Percentiles rank a stretch among this genome's conserved stretches.
Conservation (phyloP, 2,797 vertebrate species). For the Gallirallus australis region DNA sequence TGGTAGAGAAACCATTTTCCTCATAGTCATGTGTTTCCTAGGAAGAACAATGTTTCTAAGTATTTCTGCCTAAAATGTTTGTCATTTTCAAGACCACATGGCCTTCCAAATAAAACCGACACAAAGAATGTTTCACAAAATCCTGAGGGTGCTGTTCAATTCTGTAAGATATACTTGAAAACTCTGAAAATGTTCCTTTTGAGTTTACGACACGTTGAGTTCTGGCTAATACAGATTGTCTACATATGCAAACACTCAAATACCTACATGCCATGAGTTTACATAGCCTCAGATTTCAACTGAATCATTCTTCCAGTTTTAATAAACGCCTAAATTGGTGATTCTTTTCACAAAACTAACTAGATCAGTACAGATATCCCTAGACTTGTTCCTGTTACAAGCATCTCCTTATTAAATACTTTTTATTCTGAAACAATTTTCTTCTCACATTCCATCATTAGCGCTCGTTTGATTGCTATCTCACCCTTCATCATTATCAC, state of each 20-base stretch:
- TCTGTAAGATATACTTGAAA: not conserved
- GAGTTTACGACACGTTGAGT: not conserved
- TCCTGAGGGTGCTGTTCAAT: not conserved
- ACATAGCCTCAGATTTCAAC: not conserved
- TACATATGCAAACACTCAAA: not conserved
- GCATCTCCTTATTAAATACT: not conserved
- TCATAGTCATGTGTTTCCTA: not conserved
- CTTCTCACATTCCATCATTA: not conserved
- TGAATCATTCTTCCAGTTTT: not conserved
- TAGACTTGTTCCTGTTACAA: not conserved
- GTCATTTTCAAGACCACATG: not conserved
- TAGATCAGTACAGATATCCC: not conserved
- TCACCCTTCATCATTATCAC: not conserved
- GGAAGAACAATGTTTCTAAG: not conserved
- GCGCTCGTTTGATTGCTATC: not conserved
- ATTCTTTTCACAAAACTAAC: not conserved
- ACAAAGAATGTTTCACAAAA: not conserved
- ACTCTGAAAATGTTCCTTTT: not conserved
- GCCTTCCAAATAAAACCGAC: not conserved
- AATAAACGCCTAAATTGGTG: not conserved
- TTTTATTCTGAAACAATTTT: not conserved
- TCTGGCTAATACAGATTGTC: not conserved
- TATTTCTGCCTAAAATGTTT: not conserved
- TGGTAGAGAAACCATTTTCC: not conserved
- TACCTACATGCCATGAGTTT: not conserved